Conservation (phyloP, 2,113 vertebrate species). For the Ictalurus punctatus region DNA sequence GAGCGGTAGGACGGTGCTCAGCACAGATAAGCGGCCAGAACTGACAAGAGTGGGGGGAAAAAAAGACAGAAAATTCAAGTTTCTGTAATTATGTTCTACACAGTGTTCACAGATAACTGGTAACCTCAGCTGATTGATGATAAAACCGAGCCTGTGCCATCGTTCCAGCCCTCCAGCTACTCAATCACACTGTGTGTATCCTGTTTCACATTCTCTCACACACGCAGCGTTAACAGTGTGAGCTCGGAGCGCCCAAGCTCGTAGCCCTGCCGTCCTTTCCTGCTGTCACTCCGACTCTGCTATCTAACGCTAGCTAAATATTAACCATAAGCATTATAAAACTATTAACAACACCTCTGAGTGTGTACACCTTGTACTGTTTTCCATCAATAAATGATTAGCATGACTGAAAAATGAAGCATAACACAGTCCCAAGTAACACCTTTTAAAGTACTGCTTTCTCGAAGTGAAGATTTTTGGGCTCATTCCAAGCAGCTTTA, state of each 20-base stretch:
- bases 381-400: not conserved
- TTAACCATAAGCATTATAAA: constrained; percentile 5
- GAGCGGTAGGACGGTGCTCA: not conserved
- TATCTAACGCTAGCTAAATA: not conserved
- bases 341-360: not conserved
- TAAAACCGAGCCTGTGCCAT: not conserved
- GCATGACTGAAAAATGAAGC: not conserved
- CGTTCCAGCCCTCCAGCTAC: not conserved
- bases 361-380: not conserved
- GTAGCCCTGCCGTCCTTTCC: not conserved
- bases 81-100: constrained; percentile 1
- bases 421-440: not conserved
- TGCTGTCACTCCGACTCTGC: not conserved
- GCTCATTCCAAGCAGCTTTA: not conserved
- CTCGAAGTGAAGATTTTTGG: not conserved
- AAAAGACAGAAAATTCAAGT: not conserved
- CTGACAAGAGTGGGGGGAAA: not conserved
- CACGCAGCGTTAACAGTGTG: not conserved
- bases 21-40: constrained; percentile 17
- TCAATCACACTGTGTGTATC: not conserved
- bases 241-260: not conserved
- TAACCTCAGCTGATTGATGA: not conserved
- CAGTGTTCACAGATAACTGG: not conserved
- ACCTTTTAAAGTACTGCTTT: not conserved
- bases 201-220: not conserved